These are phyloP conservation scores for Leptestheria dahalacensis DNA, from an alignment of 1,140 invertebrate species.

Conservation along the genomic window DNA sequence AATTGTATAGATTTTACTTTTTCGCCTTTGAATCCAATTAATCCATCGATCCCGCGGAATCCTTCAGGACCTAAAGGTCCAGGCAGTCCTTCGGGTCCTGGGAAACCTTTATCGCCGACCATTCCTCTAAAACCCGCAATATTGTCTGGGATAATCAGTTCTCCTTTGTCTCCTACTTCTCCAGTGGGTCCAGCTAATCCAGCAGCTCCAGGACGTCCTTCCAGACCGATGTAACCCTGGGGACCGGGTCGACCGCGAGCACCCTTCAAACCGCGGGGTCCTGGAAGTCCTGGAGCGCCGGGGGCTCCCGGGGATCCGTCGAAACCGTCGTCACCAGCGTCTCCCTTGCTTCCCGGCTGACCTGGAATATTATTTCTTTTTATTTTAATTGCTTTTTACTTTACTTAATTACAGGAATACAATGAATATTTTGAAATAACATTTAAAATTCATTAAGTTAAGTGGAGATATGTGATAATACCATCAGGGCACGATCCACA, in stretches of 20 bases:
- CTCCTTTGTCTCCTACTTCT: conserved; percentile 4
- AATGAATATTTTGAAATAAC: neutral
- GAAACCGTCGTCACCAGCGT: conserved; percentile 12
- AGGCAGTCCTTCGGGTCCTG: conserved; percentile 31
- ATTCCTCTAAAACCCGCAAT: conserved; percentile 3
- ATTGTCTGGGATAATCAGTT: conserved; percentile 1
- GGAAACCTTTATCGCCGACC: conserved; percentile 47
- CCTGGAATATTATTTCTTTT: neutral
- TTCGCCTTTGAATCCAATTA: conserved; percentile 12
- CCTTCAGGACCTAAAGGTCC: conserved; percentile 34
- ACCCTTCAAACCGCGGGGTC: conserved; percentile 32
- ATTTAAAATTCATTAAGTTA: neutral
- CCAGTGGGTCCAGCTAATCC: conserved; percentile 13
- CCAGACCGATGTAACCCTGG: conserved; percentile 19
- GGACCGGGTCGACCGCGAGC: conserved; percentile 25
- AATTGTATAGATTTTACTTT: neutral
- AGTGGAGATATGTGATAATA: neutral
- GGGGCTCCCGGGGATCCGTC: conserved; percentile 11
- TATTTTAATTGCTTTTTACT: neutral
- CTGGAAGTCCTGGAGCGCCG: conserved; percentile 20
- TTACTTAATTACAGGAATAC: neutral
- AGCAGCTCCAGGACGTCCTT: conserved; percentile 14
- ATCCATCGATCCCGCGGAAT: conserved; percentile 37
- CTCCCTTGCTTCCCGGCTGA: conserved; percentile 8
- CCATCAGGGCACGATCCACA: conserved; percentile 5